phyloP scores from a whole-genome alignment of 2,888 invertebrate genomes.

The Adela reaumurella region DNA sequence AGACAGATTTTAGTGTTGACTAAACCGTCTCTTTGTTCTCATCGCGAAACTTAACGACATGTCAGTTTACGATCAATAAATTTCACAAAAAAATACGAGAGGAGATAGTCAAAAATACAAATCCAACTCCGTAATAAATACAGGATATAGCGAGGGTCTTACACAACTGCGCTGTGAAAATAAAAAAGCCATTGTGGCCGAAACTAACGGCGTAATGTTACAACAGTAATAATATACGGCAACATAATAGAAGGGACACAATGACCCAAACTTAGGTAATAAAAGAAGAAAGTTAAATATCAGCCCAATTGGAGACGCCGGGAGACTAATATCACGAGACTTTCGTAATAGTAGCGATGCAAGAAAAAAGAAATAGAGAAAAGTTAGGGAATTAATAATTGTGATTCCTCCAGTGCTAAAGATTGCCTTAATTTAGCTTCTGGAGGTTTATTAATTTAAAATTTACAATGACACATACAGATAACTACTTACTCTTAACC shows the following conservation, averaged over 20 bases:
- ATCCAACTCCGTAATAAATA: neutral
- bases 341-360: neutral
- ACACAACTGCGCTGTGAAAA: neutral
- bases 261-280: neutral
- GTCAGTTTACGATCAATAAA: neutral
- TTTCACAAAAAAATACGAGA: neutral
- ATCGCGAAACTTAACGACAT: neutral
- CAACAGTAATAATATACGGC: neutral
- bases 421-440: too few species aligned
- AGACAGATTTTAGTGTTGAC: neutral
- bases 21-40: neutral
- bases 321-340: neutral
- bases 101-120: neutral
- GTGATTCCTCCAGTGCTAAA: too few species aligned
- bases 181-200: neutral
- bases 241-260: neutral
- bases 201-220: neutral
- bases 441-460: too few species aligned
- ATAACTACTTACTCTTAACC: too few species aligned
- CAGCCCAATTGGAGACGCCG: neutral
- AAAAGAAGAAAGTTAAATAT: neutral
- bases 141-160: neutral
- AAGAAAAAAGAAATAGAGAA: neutral
- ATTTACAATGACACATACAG: too few species aligned
- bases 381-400: neutral